Evolutionary conservation across 2,113 vertebrate genomes (phyloP).

Genomic region (Neomonachus schauinslandi): DNA sequence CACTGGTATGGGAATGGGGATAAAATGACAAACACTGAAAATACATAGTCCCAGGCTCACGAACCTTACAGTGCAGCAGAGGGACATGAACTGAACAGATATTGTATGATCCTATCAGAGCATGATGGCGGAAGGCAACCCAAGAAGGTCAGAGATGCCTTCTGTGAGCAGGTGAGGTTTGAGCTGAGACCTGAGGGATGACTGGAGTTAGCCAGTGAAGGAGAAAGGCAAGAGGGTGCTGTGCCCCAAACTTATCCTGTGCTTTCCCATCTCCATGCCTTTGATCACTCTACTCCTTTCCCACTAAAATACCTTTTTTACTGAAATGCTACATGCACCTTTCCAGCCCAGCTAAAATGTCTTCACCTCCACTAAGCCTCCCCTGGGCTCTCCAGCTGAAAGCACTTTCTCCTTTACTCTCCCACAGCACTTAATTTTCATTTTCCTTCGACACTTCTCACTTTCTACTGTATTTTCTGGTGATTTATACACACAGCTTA

Average conservation of each 20-base stretch:
- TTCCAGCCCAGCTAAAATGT: neutral
- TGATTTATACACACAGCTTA: constrained; percentile 17
- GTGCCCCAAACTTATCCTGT: neutral
- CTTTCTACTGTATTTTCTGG: constrained; percentile 12
- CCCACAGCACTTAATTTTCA: neutral
- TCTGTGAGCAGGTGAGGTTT: neutral
- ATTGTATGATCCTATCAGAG: neutral
- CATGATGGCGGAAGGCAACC: neutral
- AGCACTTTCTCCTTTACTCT: neutral
- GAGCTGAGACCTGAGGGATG: neutral
- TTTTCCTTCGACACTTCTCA: neutral
- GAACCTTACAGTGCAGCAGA: neutral
- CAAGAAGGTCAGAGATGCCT: neutral
- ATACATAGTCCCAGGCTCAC: neutral
- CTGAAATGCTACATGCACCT: neutral
- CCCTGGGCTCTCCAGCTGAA: neutral
- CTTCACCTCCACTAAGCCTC: neutral
- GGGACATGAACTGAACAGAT: neutral
- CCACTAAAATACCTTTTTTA: neutral
- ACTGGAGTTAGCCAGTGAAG: neutral
- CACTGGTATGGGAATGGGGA: neutral
- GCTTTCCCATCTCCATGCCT: neutral
- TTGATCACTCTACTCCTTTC: neutral
- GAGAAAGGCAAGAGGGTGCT: neutral
- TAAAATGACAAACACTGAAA: neutral